Evolutionary conservation across 1,140 invertebrate species (phyloP).

Genomic region (Littorina saxatilis): DNA sequence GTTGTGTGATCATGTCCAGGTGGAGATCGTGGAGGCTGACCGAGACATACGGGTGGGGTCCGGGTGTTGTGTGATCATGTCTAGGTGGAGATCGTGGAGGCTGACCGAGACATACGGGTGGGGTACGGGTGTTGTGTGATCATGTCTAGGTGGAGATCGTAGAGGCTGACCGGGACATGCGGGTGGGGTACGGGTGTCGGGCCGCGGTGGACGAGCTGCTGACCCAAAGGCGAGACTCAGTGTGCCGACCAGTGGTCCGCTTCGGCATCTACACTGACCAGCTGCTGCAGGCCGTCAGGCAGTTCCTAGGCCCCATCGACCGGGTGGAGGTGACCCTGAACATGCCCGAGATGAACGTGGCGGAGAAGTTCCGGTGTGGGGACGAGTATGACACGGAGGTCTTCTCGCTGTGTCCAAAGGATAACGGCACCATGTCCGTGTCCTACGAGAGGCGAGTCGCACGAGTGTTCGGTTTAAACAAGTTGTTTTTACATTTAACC

Average conservation of each 20-base stretch:
- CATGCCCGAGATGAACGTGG: background rate
- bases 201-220: background rate
- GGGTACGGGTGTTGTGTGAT: background rate
- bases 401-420: conserved; percentile 5
- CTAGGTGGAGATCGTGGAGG: background rate
- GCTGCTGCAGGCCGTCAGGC: background rate
- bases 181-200: background rate
- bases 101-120: background rate
- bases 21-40: too few species aligned
- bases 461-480: too few species aligned
- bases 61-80: too few species aligned
- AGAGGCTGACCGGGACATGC: conserved; percentile 4
- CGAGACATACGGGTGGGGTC: too few species aligned
- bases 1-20: too few species aligned
- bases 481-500: too few species aligned
- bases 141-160: background rate
- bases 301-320: background rate
- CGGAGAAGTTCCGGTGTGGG: conserved; percentile 15
- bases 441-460: conserved; percentile 15
- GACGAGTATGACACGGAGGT: conserved; percentile 15
- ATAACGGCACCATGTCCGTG: background rate
- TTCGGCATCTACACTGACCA: background rate
- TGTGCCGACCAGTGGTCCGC: background rate
- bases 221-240: background rate
- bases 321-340: background rate